These are phyloP conservation scores for Mesorhabditis spiculigera DNA, from an alignment of 2,888 invertebrate species.

Conservation along the genomic window DNA sequence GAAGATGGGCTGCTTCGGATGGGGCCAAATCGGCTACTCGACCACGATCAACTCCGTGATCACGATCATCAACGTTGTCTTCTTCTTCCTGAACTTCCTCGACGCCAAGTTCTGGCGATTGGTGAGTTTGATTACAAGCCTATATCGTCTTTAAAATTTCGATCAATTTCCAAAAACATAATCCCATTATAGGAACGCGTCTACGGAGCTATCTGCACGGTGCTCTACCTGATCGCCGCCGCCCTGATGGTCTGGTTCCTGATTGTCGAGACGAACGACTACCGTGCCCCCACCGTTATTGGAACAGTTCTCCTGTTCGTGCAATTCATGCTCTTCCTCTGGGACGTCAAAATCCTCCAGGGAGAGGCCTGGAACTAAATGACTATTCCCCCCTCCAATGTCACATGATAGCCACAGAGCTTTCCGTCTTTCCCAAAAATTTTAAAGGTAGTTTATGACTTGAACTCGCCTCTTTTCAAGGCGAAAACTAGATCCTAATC, in stretches of 20 bases:
- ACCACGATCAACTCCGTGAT: neutral
- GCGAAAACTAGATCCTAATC: no score
- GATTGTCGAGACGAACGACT: constrained; percentile 21
- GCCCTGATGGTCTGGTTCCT: constrained; percentile 17
- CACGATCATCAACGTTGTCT: constrained; percentile 4
- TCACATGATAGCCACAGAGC: no score
- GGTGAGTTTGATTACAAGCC: neutral
- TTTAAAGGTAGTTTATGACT: no score
- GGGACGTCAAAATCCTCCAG: constrained; percentile 29
- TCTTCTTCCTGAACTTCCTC: constrained; percentile 1
- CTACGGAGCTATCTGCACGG: constrained; percentile 10
- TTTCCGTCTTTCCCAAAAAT: no score
- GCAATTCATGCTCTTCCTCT: constrained; percentile 32
- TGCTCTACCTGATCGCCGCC: constrained; percentile 16
- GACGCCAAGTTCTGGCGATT: constrained; percentile 1
- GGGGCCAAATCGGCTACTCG: constrained; percentile 5
- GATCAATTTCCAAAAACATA: neutral
- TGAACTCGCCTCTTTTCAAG: no score
- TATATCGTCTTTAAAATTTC: neutral
- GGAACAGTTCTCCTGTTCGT: constrained; percentile 19
- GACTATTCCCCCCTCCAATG: no score
- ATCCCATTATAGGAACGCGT: constrained; percentile 12
- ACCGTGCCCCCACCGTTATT: constrained; percentile 16
- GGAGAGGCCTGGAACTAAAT: constrained; percentile 28
- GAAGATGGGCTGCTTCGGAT: neutral